phyloP scores from a whole-genome alignment of 2,113 vertebrate species.

The Engraulis encrasicolus region DNA sequence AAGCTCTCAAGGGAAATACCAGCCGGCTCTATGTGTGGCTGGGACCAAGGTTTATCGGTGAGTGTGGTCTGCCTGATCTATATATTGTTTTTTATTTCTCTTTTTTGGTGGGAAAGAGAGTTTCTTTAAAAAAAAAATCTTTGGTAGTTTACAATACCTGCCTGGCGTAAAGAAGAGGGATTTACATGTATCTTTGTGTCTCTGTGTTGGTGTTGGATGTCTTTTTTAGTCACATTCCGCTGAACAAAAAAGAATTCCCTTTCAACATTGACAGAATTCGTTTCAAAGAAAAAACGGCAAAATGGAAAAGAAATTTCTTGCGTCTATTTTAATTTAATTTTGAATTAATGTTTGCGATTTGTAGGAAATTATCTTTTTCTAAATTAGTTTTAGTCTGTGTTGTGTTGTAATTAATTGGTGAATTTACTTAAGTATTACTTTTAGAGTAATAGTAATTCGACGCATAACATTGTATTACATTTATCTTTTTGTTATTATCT shows the following conservation, averaged over 20 bases:
- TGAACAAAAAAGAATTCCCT: not conserved
- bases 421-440: not conserved
- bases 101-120: not conserved
- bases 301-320: not conserved
- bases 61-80: conserved; percentile 47
- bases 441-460: not conserved
- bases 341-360: not conserved
- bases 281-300: not conserved
- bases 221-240: not conserved
- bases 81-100: not conserved
- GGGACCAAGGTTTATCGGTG: conserved; percentile 77
- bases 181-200: not conserved
- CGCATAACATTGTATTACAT: no score
- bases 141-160: not conserved
- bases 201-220: not conserved
- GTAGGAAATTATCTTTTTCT: not conserved
- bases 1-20: conserved; percentile 50
- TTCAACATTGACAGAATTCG: not conserved
- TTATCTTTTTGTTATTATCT: no score
- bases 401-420: not conserved
- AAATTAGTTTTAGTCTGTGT: not conserved
- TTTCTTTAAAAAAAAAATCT: no score
- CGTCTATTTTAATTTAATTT: not conserved
- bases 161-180: not conserved
- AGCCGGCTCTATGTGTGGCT: conserved; percentile 80